Conservation (phyloP, 1,140 invertebrate species). For the Globodera ellingtonae region DNA sequence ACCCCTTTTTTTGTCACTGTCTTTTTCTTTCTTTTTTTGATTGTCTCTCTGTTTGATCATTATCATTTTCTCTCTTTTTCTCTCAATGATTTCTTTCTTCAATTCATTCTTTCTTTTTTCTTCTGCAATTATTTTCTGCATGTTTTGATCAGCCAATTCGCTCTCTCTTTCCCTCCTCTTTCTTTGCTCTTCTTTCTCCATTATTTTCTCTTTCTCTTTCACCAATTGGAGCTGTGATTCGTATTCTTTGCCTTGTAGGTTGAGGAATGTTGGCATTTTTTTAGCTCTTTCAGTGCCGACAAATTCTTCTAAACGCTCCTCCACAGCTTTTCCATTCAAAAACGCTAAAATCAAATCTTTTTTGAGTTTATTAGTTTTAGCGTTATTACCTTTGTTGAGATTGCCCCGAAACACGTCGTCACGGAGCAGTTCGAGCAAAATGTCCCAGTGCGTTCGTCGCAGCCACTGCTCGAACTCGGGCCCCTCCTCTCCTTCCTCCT, state of each 20-base stretch:
- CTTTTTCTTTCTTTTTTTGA: no score
- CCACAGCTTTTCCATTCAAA: neutral
- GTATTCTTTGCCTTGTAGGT: neutral
- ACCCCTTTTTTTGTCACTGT: no score
- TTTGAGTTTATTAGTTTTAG: no score
- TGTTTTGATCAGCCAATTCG: neutral
- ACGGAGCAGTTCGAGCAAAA: neutral
- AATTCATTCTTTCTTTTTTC: neutral
- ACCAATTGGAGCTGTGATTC: neutral
- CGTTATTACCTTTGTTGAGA: neutral
- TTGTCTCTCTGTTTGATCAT: neutral
- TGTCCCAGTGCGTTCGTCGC: neutral
- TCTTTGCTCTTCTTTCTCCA: neutral
- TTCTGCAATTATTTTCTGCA: no score
- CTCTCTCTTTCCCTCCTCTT: neutral
- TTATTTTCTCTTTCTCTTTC: neutral
- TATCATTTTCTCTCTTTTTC: neutral
- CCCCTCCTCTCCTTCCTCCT: neutral
- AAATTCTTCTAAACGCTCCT: neutral
- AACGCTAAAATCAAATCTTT: no score
- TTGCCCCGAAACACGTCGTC: neutral
- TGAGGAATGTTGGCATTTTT: neutral
- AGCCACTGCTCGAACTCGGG: neutral
- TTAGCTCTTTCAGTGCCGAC: neutral
- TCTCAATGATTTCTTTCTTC: neutral